Evolutionary conservation across 1,140 invertebrate genomes (phyloP).

Genomic region (Melanaphis sacchari): DNA sequence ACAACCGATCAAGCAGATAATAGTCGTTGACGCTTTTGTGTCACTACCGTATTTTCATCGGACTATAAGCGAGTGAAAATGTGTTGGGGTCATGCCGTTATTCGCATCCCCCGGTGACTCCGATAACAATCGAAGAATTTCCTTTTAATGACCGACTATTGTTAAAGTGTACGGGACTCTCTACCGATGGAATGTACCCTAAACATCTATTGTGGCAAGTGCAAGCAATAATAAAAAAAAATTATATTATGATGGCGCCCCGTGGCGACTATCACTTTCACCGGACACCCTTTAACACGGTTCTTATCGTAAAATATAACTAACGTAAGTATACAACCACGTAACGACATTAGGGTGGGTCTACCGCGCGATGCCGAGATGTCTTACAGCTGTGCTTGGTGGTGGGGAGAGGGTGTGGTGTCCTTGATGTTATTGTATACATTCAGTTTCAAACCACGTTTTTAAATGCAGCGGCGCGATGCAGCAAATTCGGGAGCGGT

Average conservation of each 20-base stretch:
- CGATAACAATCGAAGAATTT: neutral
- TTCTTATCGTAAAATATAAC: neutral
- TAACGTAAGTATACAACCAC: no score
- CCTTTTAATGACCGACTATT: neutral
- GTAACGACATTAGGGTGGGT: no score
- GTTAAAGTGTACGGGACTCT: neutral
- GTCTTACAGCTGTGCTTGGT: no score
- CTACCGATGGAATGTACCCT: neutral
- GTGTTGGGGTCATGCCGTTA: neutral
- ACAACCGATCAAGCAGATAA: neutral
- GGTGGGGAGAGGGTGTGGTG: no score
- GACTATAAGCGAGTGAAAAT: neutral
- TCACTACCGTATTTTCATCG: neutral
- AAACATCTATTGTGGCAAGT: neutral
- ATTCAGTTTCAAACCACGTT: neutral
- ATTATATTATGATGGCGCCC: neutral
- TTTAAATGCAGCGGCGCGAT: neutral
- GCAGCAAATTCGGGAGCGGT: neutral
- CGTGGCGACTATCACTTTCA: neutral
- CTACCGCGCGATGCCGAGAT: no score
- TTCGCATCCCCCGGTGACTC: neutral
- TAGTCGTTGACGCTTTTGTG: neutral
- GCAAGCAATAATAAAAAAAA: neutral
- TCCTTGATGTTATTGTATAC: neutral
- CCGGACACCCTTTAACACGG: neutral